Percentiles rank a stretch among this genome's conserved stretches.
Evolutionary conservation across 2,113 vertebrate species (phyloP).

Genomic region (Corythoichthys intestinalis): DNA sequence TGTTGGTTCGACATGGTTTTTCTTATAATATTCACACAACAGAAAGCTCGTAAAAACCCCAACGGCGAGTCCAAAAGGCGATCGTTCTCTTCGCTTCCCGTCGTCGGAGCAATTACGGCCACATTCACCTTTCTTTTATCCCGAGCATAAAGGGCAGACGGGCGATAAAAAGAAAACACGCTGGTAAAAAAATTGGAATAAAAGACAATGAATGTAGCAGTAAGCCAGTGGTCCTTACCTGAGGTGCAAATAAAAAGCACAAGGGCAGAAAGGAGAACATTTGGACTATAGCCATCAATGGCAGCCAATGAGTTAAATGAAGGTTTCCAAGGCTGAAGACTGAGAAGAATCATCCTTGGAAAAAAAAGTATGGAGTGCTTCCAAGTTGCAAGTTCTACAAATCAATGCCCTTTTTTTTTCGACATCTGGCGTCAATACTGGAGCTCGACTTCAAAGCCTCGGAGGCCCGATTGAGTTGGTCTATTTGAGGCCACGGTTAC

Average conservation of each 20-base stretch:
- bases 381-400: constrained; percentile 68
- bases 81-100: background rate
- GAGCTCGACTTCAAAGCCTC: constrained; percentile 63
- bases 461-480: constrained; percentile 56
- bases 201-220: constrained; percentile 14
- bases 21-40: background rate
- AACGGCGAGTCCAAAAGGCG: background rate
- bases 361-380: constrained; percentile 52
- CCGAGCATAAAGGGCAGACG: constrained; percentile 6
- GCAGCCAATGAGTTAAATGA: too few relatives aligned
- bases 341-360: background rate
- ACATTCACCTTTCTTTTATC: constrained; percentile 13
- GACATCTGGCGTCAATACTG: constrained; percentile 70
- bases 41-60: background rate
- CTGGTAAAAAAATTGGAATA: constrained; percentile 2
- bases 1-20: background rate
- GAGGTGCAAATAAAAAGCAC: constrained; percentile 42
- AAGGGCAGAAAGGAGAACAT: background rate
- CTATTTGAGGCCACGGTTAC: constrained; percentile 46
- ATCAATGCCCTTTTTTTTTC: constrained; percentile 59
- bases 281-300: too few relatives aligned
- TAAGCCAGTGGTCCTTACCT: constrained; percentile 49
- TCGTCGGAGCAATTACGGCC: background rate
- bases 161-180: background rate
- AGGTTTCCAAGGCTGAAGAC: background rate